Evolutionary conservation across 2,113 vertebrate genomes (phyloP).

Genomic region (Eptatretus burgeri): DNA sequence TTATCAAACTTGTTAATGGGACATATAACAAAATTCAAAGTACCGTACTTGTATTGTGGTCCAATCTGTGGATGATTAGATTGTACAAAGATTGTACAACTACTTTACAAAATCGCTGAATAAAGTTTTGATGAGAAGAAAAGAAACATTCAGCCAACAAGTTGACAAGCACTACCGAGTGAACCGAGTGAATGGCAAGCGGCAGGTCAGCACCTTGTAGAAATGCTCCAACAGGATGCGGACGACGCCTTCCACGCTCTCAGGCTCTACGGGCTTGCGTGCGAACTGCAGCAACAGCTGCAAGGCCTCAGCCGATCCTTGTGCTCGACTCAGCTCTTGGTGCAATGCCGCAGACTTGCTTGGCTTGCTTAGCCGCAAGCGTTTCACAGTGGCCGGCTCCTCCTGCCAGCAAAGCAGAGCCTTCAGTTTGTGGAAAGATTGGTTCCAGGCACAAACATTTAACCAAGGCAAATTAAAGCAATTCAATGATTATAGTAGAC

Average conservation of each 20-base stretch:
- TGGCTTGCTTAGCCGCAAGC: conserved; percentile 63
- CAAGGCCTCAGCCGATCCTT: conserved; percentile 50
- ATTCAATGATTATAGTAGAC: too few relatives aligned
- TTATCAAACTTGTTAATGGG: too few relatives aligned
- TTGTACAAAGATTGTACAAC: neutral
- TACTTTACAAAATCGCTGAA: too few relatives aligned
- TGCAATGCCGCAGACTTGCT: conserved; percentile 82
- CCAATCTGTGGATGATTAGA: neutral
- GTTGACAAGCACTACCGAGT: neutral
- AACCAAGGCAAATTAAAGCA: too few relatives aligned
- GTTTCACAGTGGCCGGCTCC: conserved; percentile 37
- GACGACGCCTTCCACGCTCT: conserved; percentile 70
- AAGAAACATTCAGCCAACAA: too few relatives aligned
- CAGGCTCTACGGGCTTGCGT: conserved; percentile 56
- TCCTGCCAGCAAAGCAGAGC: conserved; percentile 34
- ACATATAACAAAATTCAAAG: too few relatives aligned
- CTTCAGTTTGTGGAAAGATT: too few relatives aligned
- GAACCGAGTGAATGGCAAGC: neutral
- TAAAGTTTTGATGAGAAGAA: too few relatives aligned
- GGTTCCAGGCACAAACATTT: too few relatives aligned
- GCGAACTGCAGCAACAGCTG: conserved; percentile 75
- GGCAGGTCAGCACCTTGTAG: conserved; percentile 36
- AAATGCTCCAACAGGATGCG: conserved; percentile 77
- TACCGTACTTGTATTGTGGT: too few relatives aligned
- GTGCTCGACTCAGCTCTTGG: conserved; percentile 65